Base-by-base conservation (phyloP, 2,888 invertebrate species). In the Cantharis rustica region DNA sequence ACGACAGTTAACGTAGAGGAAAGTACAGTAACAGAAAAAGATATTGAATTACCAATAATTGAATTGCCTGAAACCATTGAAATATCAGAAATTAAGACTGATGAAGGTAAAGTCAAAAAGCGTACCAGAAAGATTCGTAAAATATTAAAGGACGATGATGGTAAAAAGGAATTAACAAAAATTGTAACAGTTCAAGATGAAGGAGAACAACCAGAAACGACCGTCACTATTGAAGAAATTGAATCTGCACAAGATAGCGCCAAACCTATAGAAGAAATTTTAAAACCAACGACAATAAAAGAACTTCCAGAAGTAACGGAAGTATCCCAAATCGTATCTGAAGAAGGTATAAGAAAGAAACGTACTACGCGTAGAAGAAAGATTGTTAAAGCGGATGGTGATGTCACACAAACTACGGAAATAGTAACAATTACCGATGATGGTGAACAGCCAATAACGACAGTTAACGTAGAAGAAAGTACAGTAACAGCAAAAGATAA, bases 181-280 rank as follows among this genome's bases (percentile, higher is more conserved):
- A 89, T 90, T 71, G 84, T 87, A 69, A 89, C 89, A 26, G 85
- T 89, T 62, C 87, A 88, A 82, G 85, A 88, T 82, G 89, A 89
- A 74, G 88, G 87, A 13, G 84, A 86, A 73, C 84, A 88, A 75
- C 90, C 90, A 0, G 83, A 88, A 72, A 87, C 82, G 69, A 85
- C 86, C 10, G 80, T 79, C 61, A 79, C 78, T 71, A 68, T 72
- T 10, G 76, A 76, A 68, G 64, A 73, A 74, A 69, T 68, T 20
- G 68, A 68, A 17, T 10, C 10, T 61, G 75, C 79, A 78, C n/a
- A 80, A 82, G 1, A 87, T 87, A 80, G 82, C 11, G 70, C 71
- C 47, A 82, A 84, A n/a, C 64, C 70, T 9, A 2, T 9, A 4
- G 23, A 68, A 76, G 78, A n/a, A 68, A 71, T 72, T 70, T 78